Base-by-base conservation (phyloP, 1,140 invertebrate genomes). In the Triops cancriformis region DNA sequence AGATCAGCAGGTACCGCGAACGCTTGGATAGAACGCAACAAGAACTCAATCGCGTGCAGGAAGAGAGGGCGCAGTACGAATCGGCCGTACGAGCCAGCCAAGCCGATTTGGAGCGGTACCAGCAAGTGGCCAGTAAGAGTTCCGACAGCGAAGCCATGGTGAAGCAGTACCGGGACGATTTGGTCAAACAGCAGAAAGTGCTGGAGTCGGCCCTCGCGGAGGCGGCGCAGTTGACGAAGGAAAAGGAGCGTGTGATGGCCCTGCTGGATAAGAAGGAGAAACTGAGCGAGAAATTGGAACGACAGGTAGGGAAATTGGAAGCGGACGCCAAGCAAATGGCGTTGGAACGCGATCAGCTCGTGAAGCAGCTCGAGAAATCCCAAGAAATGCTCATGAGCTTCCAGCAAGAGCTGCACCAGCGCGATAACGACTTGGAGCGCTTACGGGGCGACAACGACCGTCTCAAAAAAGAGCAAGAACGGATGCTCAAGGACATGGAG, bases 321-420 rank as follows among this genome's bases (percentile, higher is more conserved):
- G 88, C 88, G 1, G 94, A 96, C 79, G 89, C 92, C 79, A 94
- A 94, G 82, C 93, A 95, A 83, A 82, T 96, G 81, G 91, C 92
- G 43, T 89, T 91, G 51, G 94, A 96, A 84, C 85, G 94, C 75
- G 94, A 96, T 83, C 93, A 96, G 83, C 84, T 96, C 77, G 93
- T 96, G 0, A 89, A 91, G 74, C 94, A 96, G 83, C 83, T 96
- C 81, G 94, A 96, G 84, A 96, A 96, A 84, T 94, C 92, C 7
- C 94, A 96, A 83, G 94, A 95, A 82, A 95, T 96, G 89, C 84
- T 96, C 64, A 91, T 95, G 84, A 94, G 94, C 84, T 95, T 96
- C 90, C 94, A 95, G 84, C 91, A 94, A 82, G 93, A 96, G 82
- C 82, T 96, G 76, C 92, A 93, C 81, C 88, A 91, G 77, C 91